phyloP scores from a whole-genome alignment of 2,888 invertebrate genomes.

The Drosophila picticornis region DNA sequence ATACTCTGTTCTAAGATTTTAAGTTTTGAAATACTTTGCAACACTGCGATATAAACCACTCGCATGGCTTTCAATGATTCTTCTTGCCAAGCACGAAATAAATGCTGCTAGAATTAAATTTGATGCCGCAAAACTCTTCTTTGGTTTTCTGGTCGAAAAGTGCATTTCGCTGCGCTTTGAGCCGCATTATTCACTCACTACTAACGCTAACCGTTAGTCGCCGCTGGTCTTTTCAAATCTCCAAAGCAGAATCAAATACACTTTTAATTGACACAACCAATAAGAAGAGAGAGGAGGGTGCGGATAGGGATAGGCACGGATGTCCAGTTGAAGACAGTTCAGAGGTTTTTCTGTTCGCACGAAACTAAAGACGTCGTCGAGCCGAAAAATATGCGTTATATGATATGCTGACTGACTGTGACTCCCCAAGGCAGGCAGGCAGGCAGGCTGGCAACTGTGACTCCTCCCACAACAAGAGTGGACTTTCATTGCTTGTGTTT shows the following conservation, averaged over 20 bases:
- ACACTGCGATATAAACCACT: not conserved
- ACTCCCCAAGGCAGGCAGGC: conserved; percentile 20
- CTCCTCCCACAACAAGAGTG: conserved; percentile 19
- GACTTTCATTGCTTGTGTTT: conserved; percentile 34
- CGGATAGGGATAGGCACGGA: not conserved
- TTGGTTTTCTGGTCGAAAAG: conserved; percentile 22
- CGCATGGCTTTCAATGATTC: not conserved
- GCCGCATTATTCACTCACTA: conserved; percentile 44
- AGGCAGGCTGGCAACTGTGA: conserved; percentile 20
- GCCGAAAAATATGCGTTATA: conserved; percentile 25
- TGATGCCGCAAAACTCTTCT: conserved; percentile 37
- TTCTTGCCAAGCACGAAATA: conserved; percentile 2
- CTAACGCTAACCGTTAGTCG: conserved; percentile 50
- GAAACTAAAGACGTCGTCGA: conserved; percentile 20
- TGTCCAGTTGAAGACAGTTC: conserved; percentile 16
- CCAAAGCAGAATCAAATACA: conserved; percentile 44
- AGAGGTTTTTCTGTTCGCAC: conserved; percentile 41
- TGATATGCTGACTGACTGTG: conserved; percentile 43
- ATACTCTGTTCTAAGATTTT: not conserved
- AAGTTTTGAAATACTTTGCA: not conserved
- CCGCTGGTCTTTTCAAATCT: conserved; percentile 21
- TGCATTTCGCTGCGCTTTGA: conserved; percentile 53
- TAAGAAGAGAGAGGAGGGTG: not conserved
- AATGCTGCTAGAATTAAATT: conserved; percentile 11
- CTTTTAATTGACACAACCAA: conserved; percentile 70